A percentile compares a stretch with the other conserved stretches of the same genome.
These are phyloP conservation scores for Sigmodon hispidus DNA, from an alignment of 2,113 vertebrate genomes.

Conservation along the genomic window DNA sequence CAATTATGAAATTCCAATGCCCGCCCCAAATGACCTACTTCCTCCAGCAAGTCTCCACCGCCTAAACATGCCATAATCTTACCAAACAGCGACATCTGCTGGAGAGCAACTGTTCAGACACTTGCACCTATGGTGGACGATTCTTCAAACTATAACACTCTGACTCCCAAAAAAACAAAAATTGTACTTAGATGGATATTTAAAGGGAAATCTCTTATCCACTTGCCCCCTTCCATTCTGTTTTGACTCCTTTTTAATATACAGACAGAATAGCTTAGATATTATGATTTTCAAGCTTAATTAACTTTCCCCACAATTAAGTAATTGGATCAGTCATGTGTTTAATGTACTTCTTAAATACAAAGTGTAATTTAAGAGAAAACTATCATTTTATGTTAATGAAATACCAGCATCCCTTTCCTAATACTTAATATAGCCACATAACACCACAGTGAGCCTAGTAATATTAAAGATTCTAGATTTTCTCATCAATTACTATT, in stretches of 20 bases:
- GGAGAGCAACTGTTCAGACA: background rate
- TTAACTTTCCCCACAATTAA: background rate
- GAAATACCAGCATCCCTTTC: background rate
- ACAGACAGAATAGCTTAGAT: background rate
- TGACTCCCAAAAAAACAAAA: background rate
- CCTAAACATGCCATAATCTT: background rate
- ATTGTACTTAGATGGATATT: background rate
- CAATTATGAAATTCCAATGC: background rate
- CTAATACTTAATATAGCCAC: background rate
- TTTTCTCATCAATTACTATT: background rate
- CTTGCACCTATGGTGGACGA: background rate
- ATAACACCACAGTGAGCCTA: background rate
- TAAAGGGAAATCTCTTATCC: background rate
- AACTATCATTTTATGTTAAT: background rate
- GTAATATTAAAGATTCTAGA: background rate
- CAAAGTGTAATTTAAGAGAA: background rate
- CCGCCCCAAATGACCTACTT: background rate
- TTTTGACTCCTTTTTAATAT: background rate
- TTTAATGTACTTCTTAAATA: conserved; percentile 18
- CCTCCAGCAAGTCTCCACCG: background rate
- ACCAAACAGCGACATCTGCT: background rate
- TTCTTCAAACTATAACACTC: background rate
- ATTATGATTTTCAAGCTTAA: background rate
- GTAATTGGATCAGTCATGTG: background rate
- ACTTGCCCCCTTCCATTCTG: background rate